Conservation (phyloP, 2,113 vertebrate species). For the Cnemophilus loriae region DNA sequence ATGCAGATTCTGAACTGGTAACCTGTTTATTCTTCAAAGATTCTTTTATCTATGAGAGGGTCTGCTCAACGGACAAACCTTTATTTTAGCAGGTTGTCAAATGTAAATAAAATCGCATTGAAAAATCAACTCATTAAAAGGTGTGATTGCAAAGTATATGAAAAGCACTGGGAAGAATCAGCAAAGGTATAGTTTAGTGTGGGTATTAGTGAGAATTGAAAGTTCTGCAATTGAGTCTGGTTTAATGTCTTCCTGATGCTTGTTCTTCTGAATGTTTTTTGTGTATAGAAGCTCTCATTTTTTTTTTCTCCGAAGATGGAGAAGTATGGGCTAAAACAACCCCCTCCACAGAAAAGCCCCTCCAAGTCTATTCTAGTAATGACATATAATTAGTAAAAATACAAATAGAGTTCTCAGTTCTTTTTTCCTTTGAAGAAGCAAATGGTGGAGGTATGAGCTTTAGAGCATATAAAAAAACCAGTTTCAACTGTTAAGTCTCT, state of each 20-base stretch:
- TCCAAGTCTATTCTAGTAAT: background rate
- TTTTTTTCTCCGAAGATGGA: background rate
- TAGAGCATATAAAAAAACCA: background rate
- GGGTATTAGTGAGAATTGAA: background rate
- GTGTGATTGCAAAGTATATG: background rate
- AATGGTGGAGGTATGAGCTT: background rate
- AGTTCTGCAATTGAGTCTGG: background rate
- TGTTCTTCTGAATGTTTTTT: background rate
- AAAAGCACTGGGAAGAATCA: background rate
- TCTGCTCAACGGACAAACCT: background rate
- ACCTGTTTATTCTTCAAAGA: background rate
- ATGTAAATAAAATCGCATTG: background rate
- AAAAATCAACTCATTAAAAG: background rate
- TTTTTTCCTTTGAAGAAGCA: background rate
- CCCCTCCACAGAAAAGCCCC: background rate
- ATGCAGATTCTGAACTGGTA: background rate
- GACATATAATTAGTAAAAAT: background rate
- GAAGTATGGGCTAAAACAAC: background rate
- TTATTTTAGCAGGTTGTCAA: background rate
- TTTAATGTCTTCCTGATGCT: background rate
- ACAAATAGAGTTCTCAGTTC: background rate
- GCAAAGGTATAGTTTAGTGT: background rate
- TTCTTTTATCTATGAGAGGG: background rate
- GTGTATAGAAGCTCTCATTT: background rate
- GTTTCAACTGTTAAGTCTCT: background rate